Evolutionary conservation across 2,888 invertebrate species (phyloP), one percentile per base, ranked within the genome.

Genomic region (Drosophila tanythrix): DNA sequence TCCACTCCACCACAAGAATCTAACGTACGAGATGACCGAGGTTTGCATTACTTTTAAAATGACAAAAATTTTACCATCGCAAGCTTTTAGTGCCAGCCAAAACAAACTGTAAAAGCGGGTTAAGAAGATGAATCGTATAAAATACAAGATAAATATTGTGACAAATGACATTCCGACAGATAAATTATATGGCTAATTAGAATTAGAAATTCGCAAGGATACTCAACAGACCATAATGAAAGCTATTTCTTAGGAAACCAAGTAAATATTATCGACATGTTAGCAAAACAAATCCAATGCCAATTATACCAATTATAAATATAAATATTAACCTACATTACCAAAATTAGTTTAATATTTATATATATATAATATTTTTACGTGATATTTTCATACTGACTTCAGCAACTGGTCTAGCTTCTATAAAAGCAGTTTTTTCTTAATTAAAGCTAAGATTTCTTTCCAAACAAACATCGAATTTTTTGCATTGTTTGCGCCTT

Each of bases 31-130:
- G 52, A 59, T 51, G 38, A 36, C 36, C 35, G 15, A 52, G n/a
- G 60, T 31, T 64, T 40, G 57, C 58, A 46, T 31, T 43, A 25
- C 80, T 57, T 61, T 11, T 60, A 27, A 57, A 69, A 68, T 79
- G 43, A 64, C 68, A 59, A 58, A 55, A 67, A 52, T 38, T 29
- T 56, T 33, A 38, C 25, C 6, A 27, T 48, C n/a, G 27, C 33
- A 71, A 31, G 71, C 61, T 57, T 51, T 70, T 59, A 51, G 43
- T 35, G 13, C 18, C 2, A 46, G 38, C 46, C 46, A 21, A 48
- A 70, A 25, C 33, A 58, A 33, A 53, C 35, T 15, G 33, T 21
- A 21, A 18, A 51, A 59, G 35, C 15, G 29, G 21, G 43, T 0
- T 43, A 43, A 31, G 6, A 56, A 15, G 13, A 21, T 27, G 15